Evolutionary conservation across 1,140 invertebrate species (phyloP).

Genomic region (Drosophila nannoptera): DNA sequence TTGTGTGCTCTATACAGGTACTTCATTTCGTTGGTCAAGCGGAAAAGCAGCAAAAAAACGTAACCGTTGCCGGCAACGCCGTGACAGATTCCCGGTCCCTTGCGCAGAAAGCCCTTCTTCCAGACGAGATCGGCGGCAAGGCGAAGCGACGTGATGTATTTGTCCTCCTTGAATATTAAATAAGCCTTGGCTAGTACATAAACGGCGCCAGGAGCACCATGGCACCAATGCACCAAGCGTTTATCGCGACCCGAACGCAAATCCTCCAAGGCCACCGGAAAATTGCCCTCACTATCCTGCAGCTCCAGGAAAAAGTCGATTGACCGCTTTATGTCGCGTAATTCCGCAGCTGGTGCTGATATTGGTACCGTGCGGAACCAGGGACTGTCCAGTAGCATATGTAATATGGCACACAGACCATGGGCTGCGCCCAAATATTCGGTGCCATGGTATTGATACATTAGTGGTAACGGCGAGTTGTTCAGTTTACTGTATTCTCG

Average conservation of each 20-base stretch:
- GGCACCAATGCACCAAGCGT: conserved; percentile 92
- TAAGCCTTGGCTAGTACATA: conserved; percentile 92
- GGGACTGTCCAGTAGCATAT: conserved; percentile 80
- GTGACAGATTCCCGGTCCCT: conserved; percentile 92
- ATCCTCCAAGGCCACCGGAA: conserved; percentile 88
- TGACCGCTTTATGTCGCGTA: conserved; percentile 80
- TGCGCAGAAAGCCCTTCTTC: conserved; percentile 88
- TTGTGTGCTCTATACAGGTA: conserved; percentile 86
- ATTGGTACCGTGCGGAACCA: conserved; percentile 75
- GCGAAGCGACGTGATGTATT: conserved; percentile 86
- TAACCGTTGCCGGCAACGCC: conserved; percentile 92
- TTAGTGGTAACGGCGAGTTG: conserved; percentile 84
- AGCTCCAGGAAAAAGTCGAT: conserved; percentile 83
- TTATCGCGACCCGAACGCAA: conserved; percentile 79
- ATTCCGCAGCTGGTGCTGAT: conserved; percentile 81
- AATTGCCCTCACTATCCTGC: conserved; percentile 87
- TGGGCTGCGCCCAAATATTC: conserved; percentile 93
- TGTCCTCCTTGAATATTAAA: conserved; percentile 85
- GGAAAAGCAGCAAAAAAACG: conserved; percentile 89
- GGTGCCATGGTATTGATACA: conserved; percentile 92
- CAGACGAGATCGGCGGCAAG: conserved; percentile 88
- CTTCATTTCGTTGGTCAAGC: conserved; percentile 85
- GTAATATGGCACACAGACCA: conserved; percentile 84
- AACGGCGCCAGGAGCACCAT: conserved; percentile 89
- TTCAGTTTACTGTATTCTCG: conserved; percentile 83